Evolutionary conservation across 2,888 invertebrate species (phyloP), one percentile per base, ranked within the genome.

Genomic region (Dynastes hyllus): DNA sequence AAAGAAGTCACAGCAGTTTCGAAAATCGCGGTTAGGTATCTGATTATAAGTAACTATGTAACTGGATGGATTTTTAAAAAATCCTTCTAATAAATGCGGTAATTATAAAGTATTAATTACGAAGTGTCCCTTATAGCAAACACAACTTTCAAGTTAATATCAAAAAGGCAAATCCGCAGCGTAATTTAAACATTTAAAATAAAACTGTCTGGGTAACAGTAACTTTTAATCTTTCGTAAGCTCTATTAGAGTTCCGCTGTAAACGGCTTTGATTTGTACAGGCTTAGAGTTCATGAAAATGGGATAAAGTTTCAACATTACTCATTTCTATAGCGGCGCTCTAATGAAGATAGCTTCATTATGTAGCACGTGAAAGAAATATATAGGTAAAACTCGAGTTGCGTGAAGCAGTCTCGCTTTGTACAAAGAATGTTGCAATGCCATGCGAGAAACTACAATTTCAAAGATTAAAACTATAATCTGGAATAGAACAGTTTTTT

Each of bases 271-370:
- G 53, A 16, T 53, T 53, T 53, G 53, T 5, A 53, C 53, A 53
- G n/a, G 16, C 53, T 16, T 53, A 16, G 53, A 53, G 53, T 53
- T 53, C 53, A 53, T 53, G 16, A 53, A 53, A 53, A 53, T 16
- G 53, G 45, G 53, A 53, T 53, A 53, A 53, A 53, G 53, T 53
- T 53, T 53, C 53, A 53, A 53, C 53, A 53, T 53, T 53, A 53
- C 6, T 53, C 53, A 53, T 53, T 16, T 53, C 53, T 53, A 16
- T 53, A 53, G 16, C n/a, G 16, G 6, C 53, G 53, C 6, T 53
- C 16, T 53, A 53, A 53, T 53, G 53, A 53, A 53, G n/a, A 16
- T 53, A 53, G 16, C 16, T 53, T 53, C 53, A 53, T 53, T 16
- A 2, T 11, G 11, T 16, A n/a, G n/a, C 16, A 53, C 53, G 16